Evolutionary conservation across 2,888 invertebrate species (phyloP).

Genomic region (Neoitamus cyanurus): DNA sequence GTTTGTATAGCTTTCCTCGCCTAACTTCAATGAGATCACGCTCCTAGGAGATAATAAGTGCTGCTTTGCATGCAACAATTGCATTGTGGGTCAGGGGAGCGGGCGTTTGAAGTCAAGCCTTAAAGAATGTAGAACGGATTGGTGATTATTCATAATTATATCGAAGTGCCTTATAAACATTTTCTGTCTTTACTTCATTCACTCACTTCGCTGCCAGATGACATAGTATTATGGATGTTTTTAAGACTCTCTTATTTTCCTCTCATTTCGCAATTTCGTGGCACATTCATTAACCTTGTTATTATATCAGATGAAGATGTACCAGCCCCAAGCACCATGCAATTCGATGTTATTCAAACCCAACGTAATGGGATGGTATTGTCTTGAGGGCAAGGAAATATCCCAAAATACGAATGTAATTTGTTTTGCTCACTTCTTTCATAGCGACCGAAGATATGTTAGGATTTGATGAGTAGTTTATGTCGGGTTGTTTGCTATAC

Average conservation of each 20-base stretch:
- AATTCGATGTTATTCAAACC: background rate
- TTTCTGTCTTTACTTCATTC: background rate
- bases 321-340: background rate
- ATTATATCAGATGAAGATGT: background rate
- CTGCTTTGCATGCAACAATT: background rate
- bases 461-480: background rate
- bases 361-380: background rate
- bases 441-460: background rate
- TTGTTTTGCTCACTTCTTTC: background rate
- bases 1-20: background rate
- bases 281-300: background rate
- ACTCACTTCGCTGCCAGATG: background rate
- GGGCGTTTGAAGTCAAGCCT: background rate
- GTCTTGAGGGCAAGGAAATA: background rate
- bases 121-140: background rate
- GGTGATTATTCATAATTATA: background rate
- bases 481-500: too few relatives aligned
- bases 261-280: background rate
- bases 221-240: background rate
- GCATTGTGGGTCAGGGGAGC: background rate
- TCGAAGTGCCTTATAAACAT: background rate
- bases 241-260: background rate
- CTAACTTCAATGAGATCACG: background rate
- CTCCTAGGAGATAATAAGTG: background rate
- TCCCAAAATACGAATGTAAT: background rate